These are phyloP conservation scores for Burhinus oedicnemus DNA, from an alignment of 2,113 vertebrate species.

Conservation along the genomic window DNA sequence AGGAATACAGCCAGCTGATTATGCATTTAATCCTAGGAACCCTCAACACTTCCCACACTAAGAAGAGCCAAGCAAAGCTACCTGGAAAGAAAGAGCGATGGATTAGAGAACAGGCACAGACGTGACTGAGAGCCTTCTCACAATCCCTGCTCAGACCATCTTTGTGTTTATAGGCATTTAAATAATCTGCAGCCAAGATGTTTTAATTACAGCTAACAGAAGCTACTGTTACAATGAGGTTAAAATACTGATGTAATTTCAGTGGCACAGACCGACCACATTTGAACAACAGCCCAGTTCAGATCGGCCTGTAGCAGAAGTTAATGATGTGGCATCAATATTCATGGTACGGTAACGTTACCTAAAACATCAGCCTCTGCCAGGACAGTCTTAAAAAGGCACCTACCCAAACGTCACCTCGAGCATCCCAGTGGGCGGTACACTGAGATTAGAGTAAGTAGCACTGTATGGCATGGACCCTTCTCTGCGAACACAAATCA, in stretches of 20 bases:
- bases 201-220: not conserved
- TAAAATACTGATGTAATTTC: not conserved
- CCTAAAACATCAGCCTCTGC: not conserved
- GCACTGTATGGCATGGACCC: not conserved
- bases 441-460: not conserved
- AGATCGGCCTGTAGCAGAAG: not conserved
- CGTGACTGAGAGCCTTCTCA: not conserved
- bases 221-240: not conserved
- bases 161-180: not conserved
- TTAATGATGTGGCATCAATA: not conserved
- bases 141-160: not conserved
- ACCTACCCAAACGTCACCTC: not conserved
- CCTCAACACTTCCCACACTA: not conserved
- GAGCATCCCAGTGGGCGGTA: not conserved
- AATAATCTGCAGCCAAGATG: not conserved
- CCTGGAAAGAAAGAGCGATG: not conserved
- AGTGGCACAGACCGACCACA: not conserved
- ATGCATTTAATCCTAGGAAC: not conserved
- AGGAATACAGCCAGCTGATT: not conserved
- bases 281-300: not conserved
- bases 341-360: accelerated
- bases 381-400: not conserved
- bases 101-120: not conserved
- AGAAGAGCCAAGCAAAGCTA: not conserved
- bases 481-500: not conserved